phyloP scores from a whole-genome alignment of 53 echinoderm and acorn worm species.

The Paracentrotus lividus region DNA sequence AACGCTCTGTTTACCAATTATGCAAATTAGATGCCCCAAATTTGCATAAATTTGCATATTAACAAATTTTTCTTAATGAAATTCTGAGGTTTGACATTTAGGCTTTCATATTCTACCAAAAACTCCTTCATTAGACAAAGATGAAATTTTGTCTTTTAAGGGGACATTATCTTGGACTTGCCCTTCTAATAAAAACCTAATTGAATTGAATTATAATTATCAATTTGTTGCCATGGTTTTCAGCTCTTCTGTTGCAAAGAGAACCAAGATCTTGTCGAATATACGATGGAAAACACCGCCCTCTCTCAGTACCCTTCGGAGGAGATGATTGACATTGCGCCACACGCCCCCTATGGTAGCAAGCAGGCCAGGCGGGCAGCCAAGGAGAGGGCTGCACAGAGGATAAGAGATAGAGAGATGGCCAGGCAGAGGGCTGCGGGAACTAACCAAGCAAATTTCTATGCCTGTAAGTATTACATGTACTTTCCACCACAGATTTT shows the following conservation, averaged over 20 bases:
- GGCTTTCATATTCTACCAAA: too few relatives aligned
- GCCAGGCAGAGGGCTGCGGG: slow-evolving; percentile 93
- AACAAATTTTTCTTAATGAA: too few relatives aligned
- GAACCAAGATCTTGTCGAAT: slow-evolving; percentile 93
- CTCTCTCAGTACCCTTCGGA: slow-evolving; percentile 82
- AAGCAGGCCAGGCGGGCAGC: slow-evolving; percentile 98
- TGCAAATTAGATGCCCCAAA: too few relatives aligned
- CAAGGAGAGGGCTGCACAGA: slow-evolving; percentile 94
- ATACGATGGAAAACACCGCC: slow-evolving; percentile 85
- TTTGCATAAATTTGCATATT: too few relatives aligned
- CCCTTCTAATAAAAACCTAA: too few relatives aligned
- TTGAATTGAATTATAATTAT: not conserved
- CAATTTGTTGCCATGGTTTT: not conserved
- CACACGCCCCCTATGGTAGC: slow-evolving; percentile 98
- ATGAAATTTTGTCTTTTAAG: too few relatives aligned
- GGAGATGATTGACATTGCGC: slow-evolving; percentile 94
- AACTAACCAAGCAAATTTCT: slow-evolving; percentile 97
- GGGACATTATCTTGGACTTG: too few relatives aligned
- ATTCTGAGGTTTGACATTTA: too few relatives aligned
- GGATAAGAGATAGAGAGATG: slow-evolving; percentile 92
- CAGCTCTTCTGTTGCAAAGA: slow-evolving; percentile 96
- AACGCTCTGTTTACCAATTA: too few relatives aligned
- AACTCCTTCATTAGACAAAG: too few relatives aligned
- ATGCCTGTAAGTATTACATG: slow-evolving; percentile 90
- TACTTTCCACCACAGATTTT: too few relatives aligned